Base-by-base conservation (phyloP, 2,888 invertebrate species). In the Geophilus truncorum region DNA sequence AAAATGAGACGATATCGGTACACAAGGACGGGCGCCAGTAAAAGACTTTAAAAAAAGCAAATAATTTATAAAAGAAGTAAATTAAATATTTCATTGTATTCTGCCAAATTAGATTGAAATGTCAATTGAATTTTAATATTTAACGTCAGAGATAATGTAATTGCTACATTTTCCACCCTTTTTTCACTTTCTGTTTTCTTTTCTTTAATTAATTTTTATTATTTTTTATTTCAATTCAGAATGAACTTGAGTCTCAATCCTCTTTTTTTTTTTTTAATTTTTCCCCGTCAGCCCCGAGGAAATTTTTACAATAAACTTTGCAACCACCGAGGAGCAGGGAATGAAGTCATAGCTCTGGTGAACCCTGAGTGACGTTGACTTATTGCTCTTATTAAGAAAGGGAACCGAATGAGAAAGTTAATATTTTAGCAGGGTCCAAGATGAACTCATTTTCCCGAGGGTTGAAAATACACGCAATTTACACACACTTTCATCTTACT, bases 371-470 rank as follows among this genome's bases (percentile, higher is more conserved):
- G 57, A 62, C 57, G 57, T 62, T 62, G 57, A 62, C 57, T 62
- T 62, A 62, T 62, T 62, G 21, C n/a, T n/a, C n/a, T n/a, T n/a
- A n/a, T n/a, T n/a, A 62, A 21, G 10, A 62, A 62, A 23, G 18
- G 23, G 10, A 62, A 62, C 57, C 57, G 57, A 62, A 62, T 62
- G 57, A 62, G 57, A 62, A 62, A 62, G 57, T 62, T 62, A 62
- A 62, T 62, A 62, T 62, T 62, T 62, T 62, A 62, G 57, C 57
- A 62, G 57, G 15, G 57, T 62, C 57, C 57, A 62, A 62, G 57
- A 62, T 62, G 57, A 62, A 62, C 57, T 62, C 57, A 62, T 62
- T 62, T 62, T 62, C 10, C 57, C 23, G n/a, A 23, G 57, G 57
- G 21, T 62, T 62, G 21, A 18, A 62, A 62, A 62, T 21, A 62